A percentile compares a stretch with the other conserved stretches of the same genome.
Conservation (phyloP, 2,888 invertebrate species). For the Kuschelorhynchus macadamiae region DNA sequence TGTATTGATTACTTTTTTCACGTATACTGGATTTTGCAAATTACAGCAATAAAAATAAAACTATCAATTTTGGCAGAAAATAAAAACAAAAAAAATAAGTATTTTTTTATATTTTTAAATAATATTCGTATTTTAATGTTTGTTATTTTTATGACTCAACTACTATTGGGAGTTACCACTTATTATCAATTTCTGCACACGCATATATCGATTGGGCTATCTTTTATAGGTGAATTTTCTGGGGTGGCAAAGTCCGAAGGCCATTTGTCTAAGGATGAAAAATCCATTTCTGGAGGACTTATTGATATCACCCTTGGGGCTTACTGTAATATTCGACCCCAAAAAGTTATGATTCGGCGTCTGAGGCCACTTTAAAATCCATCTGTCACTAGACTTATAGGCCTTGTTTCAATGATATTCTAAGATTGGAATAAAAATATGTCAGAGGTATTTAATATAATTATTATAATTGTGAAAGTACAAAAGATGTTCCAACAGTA, state of each 20-base stretch:
- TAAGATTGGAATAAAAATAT: no score
- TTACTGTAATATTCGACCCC: slow-evolving; percentile 64
- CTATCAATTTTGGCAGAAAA: no score
- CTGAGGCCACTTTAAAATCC: slow-evolving; percentile 65
- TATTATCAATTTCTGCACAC: slow-evolving; percentile 7
- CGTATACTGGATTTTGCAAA: no score
- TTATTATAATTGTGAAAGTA: no score
- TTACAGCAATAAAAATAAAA: no score
- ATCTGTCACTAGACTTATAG: slow-evolving; percentile 66
- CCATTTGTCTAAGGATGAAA: slow-evolving; percentile 69
- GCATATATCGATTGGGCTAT: slow-evolving; percentile 33
- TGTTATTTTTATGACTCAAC: slow-evolving; percentile 20
- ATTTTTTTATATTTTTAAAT: neutral
- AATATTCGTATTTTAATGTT: slow-evolving; percentile 3
- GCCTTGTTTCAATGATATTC: no score
- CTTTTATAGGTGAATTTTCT: slow-evolving; percentile 57
- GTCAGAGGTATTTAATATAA: no score
- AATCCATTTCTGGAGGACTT: slow-evolving; percentile 71
- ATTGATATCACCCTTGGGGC: slow-evolving; percentile 69
- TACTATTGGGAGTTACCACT: slow-evolving; percentile 3
- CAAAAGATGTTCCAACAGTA: no score
- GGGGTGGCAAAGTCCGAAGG: slow-evolving; percentile 64
- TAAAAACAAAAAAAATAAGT: no score
- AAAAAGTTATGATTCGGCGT: slow-evolving; percentile 64
- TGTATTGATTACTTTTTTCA: no score